These are phyloP conservation scores for Drosophila aldrichi DNA, from an alignment of 2,888 invertebrate genomes.

Conservation along the genomic window DNA sequence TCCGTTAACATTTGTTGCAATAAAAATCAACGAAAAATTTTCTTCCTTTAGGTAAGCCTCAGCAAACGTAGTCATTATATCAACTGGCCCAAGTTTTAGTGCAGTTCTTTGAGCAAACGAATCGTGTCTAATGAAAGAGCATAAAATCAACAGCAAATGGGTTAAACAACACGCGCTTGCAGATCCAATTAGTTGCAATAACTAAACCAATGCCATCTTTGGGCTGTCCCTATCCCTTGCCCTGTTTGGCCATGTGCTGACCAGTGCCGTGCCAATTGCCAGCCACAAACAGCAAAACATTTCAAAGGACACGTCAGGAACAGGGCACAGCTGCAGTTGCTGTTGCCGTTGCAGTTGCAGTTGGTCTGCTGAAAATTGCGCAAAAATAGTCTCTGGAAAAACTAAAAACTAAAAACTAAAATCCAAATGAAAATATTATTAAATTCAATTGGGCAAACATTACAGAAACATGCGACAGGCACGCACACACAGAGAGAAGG, in stretches of 20 bases:
- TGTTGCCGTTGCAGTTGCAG: slow-evolving; percentile 5
- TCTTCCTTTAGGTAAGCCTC: neutral
- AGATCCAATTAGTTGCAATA: slow-evolving; percentile 56
- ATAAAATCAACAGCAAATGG: slow-evolving; percentile 51
- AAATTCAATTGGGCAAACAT: slow-evolving; percentile 82
- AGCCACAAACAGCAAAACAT: slow-evolving; percentile 75
- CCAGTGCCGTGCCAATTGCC: slow-evolving; percentile 57
- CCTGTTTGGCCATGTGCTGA: slow-evolving; percentile 39
- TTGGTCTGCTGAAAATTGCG: slow-evolving; percentile 52
- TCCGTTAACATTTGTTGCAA: no score
- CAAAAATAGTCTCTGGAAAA: slow-evolving; percentile 59
- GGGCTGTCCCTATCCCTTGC: neutral
- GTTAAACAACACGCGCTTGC: slow-evolving; percentile 40
- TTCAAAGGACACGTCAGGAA: slow-evolving; percentile 52
- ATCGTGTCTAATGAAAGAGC: slow-evolving; percentile 44
- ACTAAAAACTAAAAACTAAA: slow-evolving; percentile 59
- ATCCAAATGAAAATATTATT: slow-evolving; percentile 83
- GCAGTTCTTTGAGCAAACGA: slow-evolving; percentile 4
- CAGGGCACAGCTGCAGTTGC: slow-evolving; percentile 34
- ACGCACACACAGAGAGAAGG: slow-evolving; percentile 32
- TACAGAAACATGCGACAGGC: slow-evolving; percentile 70
- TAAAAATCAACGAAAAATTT: no score
- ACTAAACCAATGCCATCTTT: slow-evolving; percentile 22
- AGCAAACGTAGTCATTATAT: neutral
- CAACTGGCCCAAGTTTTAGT: no score